Evolutionary conservation across 2,113 vertebrate species (phyloP), one percentile per base, ranked within the genome.

Genomic region (Rhipidura dahli): DNA sequence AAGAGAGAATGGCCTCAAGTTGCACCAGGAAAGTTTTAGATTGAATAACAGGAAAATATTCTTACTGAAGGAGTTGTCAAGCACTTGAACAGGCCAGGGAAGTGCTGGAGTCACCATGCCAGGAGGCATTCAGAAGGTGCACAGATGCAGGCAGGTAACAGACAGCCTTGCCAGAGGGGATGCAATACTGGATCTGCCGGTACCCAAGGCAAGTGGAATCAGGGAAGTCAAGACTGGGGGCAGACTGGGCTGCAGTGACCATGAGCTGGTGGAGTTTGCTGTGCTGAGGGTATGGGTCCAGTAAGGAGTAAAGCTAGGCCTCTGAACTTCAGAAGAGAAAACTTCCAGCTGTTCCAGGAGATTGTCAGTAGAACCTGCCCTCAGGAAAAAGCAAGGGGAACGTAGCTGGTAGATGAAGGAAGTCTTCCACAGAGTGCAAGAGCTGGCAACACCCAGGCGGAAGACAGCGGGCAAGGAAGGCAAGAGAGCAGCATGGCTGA

Each of bases 401-500:
- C 11, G 35, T 35, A 49, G 21, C 13, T 80, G 35, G 26, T 11
- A 64, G 42, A 72, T 64, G 31, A 19, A 33, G 42, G 26, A 64
- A 56, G 0, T 9, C 12, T 7, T 64, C 42, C 42, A 31, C 8
- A 15, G 17, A 50, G 9, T 18, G 40, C 30, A 47, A 63, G 49
- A 47, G 13, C 49, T 35, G 42, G 20, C 30, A 63, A 35, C 6
- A 31, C 40, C 24, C 40, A 56, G 39, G 22, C 13, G 19, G 6
- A 45, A 61, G 54, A 53, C 68, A 39, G 24, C 0, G 0, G 11
- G 20, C n/a, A 35, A 22, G 40, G 20, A 56, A 54, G 40, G 57
- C 13, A 63, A 63, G 40, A 45, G 10, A 21, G 10, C 0, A 0
- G 28, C 24, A 20, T 1, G 28, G 73, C n/a, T 47, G 47, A 53